A percentile compares a stretch with the other conserved stretches of the same genome.
Conservation (phyloP, 2,113 vertebrate genomes). For the Channa argus region DNA sequence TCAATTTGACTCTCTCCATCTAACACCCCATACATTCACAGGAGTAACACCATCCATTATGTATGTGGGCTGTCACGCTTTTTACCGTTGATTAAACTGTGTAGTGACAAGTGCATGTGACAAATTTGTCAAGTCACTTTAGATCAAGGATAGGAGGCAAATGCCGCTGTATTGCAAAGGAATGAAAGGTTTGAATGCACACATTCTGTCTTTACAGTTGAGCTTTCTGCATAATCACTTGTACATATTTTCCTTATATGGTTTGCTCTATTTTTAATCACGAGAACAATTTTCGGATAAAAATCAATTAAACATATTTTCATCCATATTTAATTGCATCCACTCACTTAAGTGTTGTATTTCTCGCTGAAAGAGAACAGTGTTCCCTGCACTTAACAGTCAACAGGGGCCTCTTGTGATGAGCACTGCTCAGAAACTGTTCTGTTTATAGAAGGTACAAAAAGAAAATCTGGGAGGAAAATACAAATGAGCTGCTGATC, state of each 20-base stretch:
- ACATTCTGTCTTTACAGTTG: not conserved
- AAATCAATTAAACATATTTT: not conserved
- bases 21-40: slow-evolving; percentile 47
- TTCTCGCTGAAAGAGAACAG: not conserved
- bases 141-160: not conserved
- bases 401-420: slow-evolving; percentile 2
- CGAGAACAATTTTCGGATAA: not conserved
- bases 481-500: slow-evolving; percentile 20
- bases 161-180: not conserved
- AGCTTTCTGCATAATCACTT: too few species aligned
- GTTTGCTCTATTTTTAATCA: not conserved
- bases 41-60: slow-evolving; percentile 55
- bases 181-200: not conserved
- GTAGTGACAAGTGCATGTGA: slow-evolving; percentile 32
- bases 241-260: not conserved
- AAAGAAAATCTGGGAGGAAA: not conserved
- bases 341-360: not conserved
- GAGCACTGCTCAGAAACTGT: not conserved
- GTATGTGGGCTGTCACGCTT: slow-evolving; percentile 40
- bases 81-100: slow-evolving; percentile 14
- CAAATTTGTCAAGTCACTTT: slow-evolving; percentile 4
- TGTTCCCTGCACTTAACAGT: slow-evolving; percentile 2
- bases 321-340: too few species aligned
- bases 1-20: slow-evolving; percentile 57
- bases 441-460: not conserved